These are phyloP conservation scores for Dromaius novaehollandiae DNA, from an alignment of 2,113 vertebrate genomes.

Conservation along the genomic window DNA sequence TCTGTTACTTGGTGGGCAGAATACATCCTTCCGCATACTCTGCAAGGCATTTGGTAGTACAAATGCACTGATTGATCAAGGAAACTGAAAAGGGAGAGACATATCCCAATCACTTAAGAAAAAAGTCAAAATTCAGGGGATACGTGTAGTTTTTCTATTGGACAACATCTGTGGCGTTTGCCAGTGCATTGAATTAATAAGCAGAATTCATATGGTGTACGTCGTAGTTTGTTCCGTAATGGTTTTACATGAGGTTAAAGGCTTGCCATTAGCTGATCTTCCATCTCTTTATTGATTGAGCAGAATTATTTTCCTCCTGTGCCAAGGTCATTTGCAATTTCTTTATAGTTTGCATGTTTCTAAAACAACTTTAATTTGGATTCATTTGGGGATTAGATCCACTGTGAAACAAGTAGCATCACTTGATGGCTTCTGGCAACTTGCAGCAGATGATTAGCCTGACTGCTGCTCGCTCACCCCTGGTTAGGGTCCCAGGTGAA, in stretches of 20 bases:
- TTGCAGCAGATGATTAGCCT: not conserved
- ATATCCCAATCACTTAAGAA: not conserved
- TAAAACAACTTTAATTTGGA: not conserved
- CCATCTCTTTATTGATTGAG: not conserved
- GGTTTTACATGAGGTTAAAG: not conserved
- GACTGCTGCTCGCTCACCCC: not conserved
- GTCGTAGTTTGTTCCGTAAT: not conserved
- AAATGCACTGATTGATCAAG: not conserved
- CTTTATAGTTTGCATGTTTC: not conserved
- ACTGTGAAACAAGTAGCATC: not conserved
- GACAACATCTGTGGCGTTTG: not conserved
- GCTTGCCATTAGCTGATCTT: not conserved
- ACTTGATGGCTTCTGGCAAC: not conserved
- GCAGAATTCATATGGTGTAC: fast-evolving
- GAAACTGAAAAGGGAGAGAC: not conserved
- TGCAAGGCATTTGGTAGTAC: fast-evolving
- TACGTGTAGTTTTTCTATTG: not conserved
- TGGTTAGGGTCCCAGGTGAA: not conserved
- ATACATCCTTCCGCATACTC: fast-evolving
- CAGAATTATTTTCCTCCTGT: not conserved
- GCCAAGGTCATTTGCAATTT: not conserved
- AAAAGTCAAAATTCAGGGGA: not conserved
- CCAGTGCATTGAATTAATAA: not conserved
- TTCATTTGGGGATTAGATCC: not conserved
- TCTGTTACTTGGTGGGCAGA: not conserved